Conservation (phyloP, 1,140 invertebrate genomes). For the Asbolus verrucosus region DNA sequence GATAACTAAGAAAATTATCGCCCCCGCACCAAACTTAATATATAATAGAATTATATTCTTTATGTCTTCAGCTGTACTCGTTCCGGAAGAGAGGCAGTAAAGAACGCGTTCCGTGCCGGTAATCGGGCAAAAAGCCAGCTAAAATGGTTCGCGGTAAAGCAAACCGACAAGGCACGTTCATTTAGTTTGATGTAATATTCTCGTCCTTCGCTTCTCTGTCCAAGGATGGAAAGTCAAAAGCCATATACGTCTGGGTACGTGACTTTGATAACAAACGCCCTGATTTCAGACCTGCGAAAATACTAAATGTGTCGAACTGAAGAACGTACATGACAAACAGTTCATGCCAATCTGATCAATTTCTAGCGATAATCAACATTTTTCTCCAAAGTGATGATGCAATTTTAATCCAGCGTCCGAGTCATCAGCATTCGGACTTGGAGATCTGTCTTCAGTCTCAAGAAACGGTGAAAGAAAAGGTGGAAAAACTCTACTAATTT, state of each 20-base stretch:
- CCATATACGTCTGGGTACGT: neutral
- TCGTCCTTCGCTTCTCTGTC: neutral
- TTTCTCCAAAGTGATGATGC: no score
- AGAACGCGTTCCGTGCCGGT: constrained; percentile 49
- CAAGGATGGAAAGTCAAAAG: constrained; percentile 3
- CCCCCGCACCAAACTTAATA: constrained; percentile 5
- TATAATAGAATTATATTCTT: constrained; percentile 53
- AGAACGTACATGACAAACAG: no score
- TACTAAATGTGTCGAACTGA: no score
- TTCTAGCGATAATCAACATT: no score
- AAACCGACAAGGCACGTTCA: constrained; percentile 19
- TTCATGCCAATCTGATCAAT: no score
- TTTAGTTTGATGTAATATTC: constrained; percentile 40
- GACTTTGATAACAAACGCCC: constrained; percentile 4
- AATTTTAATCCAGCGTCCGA: no score
- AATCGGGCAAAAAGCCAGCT: constrained; percentile 53
- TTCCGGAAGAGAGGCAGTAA: constrained; percentile 49
- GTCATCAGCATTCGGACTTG: no score
- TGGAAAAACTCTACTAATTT: no score
- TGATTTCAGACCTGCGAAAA: no score
- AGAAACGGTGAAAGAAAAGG: no score
- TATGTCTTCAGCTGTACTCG: constrained; percentile 40
- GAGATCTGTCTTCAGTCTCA: no score
- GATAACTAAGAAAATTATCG: constrained; percentile 29
- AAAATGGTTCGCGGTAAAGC: constrained; percentile 18